Conservation (phyloP, 2,113 vertebrate genomes). For the Microtus richardsoni region DNA sequence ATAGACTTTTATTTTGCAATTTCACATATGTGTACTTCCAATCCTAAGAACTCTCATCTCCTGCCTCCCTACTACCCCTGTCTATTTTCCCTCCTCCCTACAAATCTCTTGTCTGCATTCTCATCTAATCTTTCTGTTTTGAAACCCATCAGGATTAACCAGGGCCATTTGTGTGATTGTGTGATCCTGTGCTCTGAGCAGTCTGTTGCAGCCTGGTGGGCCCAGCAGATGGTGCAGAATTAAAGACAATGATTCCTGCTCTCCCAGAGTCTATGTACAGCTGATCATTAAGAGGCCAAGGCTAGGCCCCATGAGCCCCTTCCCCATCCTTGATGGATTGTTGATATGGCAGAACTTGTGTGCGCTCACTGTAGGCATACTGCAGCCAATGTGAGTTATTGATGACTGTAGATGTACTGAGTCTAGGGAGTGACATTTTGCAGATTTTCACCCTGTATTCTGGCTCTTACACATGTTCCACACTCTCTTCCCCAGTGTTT, state of each 20-base stretch:
- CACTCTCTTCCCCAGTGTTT: too few relatives aligned
- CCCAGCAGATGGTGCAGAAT: not conserved
- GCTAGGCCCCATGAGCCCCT: too few relatives aligned
- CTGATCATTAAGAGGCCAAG: not conserved
- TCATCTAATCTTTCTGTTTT: not conserved
- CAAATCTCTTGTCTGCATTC: not conserved
- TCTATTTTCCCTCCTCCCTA: not conserved
- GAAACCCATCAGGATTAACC: not conserved
- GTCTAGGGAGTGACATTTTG: not conserved
- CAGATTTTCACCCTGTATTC: not conserved
- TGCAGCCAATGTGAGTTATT: not conserved
- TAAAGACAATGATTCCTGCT: not conserved
- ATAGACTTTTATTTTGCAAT: not conserved
- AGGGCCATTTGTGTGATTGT: not conserved
- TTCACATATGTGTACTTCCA: not conserved
- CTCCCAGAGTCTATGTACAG: not conserved
- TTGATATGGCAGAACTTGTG: too few relatives aligned
- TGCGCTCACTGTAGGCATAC: not conserved
- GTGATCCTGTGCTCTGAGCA: too few relatives aligned
- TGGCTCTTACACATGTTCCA: not conserved
- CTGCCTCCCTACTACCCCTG: too few relatives aligned
- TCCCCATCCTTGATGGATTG: not conserved
- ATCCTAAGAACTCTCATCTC: not conserved
- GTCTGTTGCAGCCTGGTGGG: too few relatives aligned
- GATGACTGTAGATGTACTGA: not conserved